A percentile compares a stretch with the other conserved stretches of the same genome.
Evolutionary conservation across 2,888 invertebrate genomes (phyloP).

Genomic region (Ormyrus thymus): DNA sequence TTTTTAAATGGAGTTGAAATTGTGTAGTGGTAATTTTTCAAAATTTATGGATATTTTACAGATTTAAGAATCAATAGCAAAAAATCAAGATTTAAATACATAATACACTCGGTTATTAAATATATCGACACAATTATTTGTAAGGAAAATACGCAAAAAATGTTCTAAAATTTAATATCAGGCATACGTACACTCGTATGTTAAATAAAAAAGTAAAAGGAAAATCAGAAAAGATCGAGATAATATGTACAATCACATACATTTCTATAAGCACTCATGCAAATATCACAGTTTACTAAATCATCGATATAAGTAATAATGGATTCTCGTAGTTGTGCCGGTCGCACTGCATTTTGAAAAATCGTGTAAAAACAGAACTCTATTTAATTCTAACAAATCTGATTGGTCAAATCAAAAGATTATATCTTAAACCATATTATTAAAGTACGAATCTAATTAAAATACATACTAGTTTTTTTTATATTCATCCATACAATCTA

Average conservation of each 20-base stretch:
- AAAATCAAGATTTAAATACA: slow-evolving; percentile 16
- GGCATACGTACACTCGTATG: slow-evolving; percentile 54
- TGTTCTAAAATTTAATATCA: slow-evolving; percentile 45
- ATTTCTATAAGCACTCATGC: slow-evolving; percentile 65
- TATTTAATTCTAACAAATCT: slow-evolving; percentile 17
- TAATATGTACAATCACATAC: slow-evolving; percentile 63
- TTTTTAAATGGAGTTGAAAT: neutral
- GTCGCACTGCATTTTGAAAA: slow-evolving; percentile 7
- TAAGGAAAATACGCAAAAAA: slow-evolving; percentile 29
- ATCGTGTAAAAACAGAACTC: neutral
- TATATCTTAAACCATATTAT: neutral
- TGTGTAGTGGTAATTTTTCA: slow-evolving; percentile 7
- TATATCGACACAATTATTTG: slow-evolving; percentile 1
- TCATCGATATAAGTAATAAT: slow-evolving; percentile 57
- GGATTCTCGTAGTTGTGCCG: neutral
- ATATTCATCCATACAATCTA: neutral
- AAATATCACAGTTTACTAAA: slow-evolving; percentile 71
- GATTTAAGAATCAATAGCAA: neutral
- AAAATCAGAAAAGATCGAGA: slow-evolving; percentile 54
- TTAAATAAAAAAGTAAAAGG: slow-evolving; percentile 43
- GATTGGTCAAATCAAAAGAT: slow-evolving; percentile 11
- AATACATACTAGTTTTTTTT: neutral
- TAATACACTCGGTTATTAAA: slow-evolving; percentile 10
- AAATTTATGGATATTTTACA: slow-evolving; percentile 20
- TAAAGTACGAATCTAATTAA: neutral